Percentiles rank a stretch among this genome's conserved stretches.
phyloP scores from a whole-genome alignment of 2,113 vertebrate species.

The Odocoileus hemionus region DNA sequence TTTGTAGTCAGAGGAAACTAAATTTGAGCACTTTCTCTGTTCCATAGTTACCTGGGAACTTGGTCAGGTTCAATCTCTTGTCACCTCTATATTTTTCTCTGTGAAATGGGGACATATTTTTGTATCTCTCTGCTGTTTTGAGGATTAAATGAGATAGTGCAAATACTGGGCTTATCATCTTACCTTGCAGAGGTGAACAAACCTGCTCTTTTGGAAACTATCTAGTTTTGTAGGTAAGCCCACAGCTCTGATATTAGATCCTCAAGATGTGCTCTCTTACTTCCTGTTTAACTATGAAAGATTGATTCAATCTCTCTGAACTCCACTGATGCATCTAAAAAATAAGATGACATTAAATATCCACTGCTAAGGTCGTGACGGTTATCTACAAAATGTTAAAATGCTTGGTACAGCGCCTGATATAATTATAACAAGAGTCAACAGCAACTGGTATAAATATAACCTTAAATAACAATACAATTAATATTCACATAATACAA shows the following conservation, averaged over 20 bases:
- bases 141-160: neutral
- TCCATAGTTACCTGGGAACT: neutral
- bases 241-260: neutral
- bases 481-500: neutral
- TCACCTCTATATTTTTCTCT: neutral
- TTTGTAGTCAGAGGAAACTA: neutral
- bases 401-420: neutral
- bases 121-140: neutral
- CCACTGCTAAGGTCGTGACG: neutral
- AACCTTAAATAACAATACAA: slow-evolving; percentile 44
- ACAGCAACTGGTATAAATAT: neutral
- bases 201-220: neutral
- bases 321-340: neutral
- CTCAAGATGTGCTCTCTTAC: neutral
- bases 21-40: neutral
- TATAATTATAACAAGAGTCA: neutral
- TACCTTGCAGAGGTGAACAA: neutral
- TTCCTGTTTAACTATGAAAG: neutral
- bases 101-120: neutral
- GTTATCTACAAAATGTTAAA: neutral
- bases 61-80: neutral
- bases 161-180: neutral
- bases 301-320: neutral
- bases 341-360: neutral
- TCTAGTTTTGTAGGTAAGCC: neutral